Conservation (phyloP, 2,888 invertebrate species). For the Thereva nobilitata region DNA sequence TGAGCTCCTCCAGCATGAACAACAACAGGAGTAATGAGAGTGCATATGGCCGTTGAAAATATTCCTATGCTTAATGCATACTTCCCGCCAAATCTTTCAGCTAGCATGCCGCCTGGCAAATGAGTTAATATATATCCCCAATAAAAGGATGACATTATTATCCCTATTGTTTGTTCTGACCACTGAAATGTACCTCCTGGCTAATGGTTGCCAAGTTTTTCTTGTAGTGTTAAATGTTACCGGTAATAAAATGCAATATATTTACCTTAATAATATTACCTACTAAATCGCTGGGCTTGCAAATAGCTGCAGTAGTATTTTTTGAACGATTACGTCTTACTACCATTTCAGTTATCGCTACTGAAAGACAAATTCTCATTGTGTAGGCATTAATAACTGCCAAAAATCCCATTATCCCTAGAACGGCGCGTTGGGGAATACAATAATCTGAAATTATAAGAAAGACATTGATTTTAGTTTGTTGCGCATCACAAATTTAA, state of each 20-base stretch:
- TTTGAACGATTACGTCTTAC: slow-evolving; percentile 48
- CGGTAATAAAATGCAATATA: not conserved
- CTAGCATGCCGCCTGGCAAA: slow-evolving; percentile 78
- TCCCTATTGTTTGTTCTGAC: slow-evolving; percentile 72
- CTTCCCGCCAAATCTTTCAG: slow-evolving; percentile 84
- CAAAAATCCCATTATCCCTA: slow-evolving; percentile 72
- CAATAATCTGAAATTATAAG: slow-evolving; percentile 59
- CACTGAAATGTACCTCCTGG: slow-evolving; percentile 64
- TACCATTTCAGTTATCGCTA: slow-evolving; percentile 74
- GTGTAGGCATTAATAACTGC: slow-evolving; percentile 78
- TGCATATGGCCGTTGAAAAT: slow-evolving; percentile 79
- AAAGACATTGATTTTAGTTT: too few species aligned
- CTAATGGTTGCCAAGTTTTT: not conserved
- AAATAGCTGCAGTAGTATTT: slow-evolving; percentile 42
- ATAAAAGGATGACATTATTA: slow-evolving; percentile 81
- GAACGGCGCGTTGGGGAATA: slow-evolving; percentile 70
- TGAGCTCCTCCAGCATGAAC: slow-evolving; percentile 68
- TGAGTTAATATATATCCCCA: slow-evolving; percentile 85
- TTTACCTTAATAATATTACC: not conserved
- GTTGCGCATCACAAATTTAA: too few species aligned
- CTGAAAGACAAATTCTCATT: slow-evolving; percentile 72
- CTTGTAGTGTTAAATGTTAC: not conserved
- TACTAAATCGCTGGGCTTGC: not conserved
- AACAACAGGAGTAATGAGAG: slow-evolving; percentile 76
- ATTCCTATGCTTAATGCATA: slow-evolving; percentile 82